Evolutionary conservation across 2,113 vertebrate species (phyloP), one percentile per base, ranked within the genome.

Genomic region (Edolisoma coerulescens): DNA sequence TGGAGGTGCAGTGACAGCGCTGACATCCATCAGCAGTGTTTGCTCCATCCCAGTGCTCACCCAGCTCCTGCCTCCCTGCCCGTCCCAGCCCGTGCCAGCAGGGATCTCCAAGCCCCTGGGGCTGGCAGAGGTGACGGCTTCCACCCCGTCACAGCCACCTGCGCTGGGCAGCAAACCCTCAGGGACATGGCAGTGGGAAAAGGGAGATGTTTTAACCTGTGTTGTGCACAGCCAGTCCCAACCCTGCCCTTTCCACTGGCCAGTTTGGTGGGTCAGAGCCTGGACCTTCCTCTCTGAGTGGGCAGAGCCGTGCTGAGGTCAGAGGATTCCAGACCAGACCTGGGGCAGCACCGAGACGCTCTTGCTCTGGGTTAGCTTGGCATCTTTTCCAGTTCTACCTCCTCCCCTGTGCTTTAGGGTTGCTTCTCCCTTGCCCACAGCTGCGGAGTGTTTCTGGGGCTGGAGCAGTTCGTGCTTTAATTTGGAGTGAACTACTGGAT

Each of bases 121-220:
- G 18, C 47, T 84, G 87, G n/a, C 42, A 52, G 28, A 53, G 23
- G 6, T 0, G 0, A 30, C 0, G 0, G 12, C 18, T 45, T 30
- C 70, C 45, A 69, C 41, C 35, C 53, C 30, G 3, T 22, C 45
- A 6, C 32, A 56, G 67, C 70, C 57, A 10, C 28, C 54, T 9
- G 9, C 1, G 1, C 59, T 35, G 60, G 54, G 67, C 84, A 74
- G 79, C 49, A 44, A 54, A 13, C 49, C 45, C 20, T 18, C 50
- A 8, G 76, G 2, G 18, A 20, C 4, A 16, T 1, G 49, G 28
- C 53, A 20, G 16, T 11, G 61, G 85, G 61, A 27, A 32, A 69
- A 56, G 60, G 54, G 53, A 63, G 5, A 12, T 33, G 42, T 28
- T 35, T 61, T n/a, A 9, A 6, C 41, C 13, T 24, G 7, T 17